Percentiles rank a stretch among this genome's conserved stretches.
phyloP scores from a whole-genome alignment of 2,888 invertebrate species.

The Mythimna loreyi region DNA sequence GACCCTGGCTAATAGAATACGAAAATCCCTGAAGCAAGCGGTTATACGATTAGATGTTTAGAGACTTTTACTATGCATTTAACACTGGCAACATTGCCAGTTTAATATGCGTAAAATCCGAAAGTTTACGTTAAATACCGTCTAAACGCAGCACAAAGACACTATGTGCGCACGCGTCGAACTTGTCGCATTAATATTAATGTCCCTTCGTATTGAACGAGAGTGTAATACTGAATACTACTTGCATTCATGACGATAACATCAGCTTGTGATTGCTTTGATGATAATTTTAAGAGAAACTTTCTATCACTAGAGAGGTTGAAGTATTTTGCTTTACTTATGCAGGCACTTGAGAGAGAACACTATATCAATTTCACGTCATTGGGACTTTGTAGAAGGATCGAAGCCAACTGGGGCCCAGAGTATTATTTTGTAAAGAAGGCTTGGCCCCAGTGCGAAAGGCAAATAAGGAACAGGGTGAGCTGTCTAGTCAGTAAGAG shows the following conservation, averaged over 20 bases:
- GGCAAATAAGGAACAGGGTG: too few species aligned
- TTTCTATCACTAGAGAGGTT: too few species aligned
- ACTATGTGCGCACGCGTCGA: constrained; percentile 50
- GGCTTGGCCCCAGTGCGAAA: too few species aligned
- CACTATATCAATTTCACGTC: not conserved
- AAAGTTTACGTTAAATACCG: constrained; percentile 19
- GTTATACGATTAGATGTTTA: too few species aligned
- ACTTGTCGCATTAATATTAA: constrained; percentile 50
- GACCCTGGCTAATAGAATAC: too few species aligned
- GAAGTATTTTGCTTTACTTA: too few species aligned
- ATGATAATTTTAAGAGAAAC: not conserved
- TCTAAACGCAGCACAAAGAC: constrained; percentile 32
- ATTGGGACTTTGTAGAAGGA: too few species aligned
- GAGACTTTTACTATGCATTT: not conserved
- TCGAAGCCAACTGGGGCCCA: too few species aligned
- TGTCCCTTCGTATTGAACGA: constrained; percentile 20
- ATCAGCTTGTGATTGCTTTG: not conserved
- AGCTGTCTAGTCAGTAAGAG: too few species aligned
- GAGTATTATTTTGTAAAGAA: too few species aligned
- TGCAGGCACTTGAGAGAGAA: not conserved
- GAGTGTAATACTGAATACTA: constrained; percentile 41
- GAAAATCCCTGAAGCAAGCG: too few species aligned
- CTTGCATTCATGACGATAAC: constrained; percentile 28
- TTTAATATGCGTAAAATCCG: constrained; percentile 11
- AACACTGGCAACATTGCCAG: not conserved